Base-by-base conservation (phyloP, 2,113 vertebrate species). In the Zosterops japonicus region DNA sequence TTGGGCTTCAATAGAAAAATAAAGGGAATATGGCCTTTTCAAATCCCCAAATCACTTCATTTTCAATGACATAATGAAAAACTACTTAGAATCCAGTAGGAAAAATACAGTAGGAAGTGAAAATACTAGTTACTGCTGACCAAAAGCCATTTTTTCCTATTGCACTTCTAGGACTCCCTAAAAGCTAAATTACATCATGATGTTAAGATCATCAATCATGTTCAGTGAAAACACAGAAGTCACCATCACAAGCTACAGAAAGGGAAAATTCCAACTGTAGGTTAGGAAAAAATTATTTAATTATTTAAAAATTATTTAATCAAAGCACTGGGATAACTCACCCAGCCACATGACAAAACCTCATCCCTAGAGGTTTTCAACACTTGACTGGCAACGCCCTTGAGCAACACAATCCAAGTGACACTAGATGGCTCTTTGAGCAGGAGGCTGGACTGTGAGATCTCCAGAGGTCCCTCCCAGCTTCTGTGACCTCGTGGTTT, bases 401-500 rank as follows among this genome's bases (percentile, higher is more conserved):
- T 31, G 44, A 64, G 53, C 29, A 64, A 52, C 8, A 16, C 6
- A 6, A 81, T 17, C n/a, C 39, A 44, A 22, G 18, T 7, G 7
- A 50, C n/a, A 7, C 15, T 1, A 25, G 36, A 41, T 21, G 50
- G 35, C 15, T 75, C 63, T 64, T 3, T 11, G 59, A 83, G 67
- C 42, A 35, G 60, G 17, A 88, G 23, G 47, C 2, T 82, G 56
- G 46, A 53, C 46, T 39, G 10, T 1, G 5, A 14, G 9, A 55
- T 28, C 36, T 68, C n/a, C 57, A 72, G 60, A 74, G 35, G 60
- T 7, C 29, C 72, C 29, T 63, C 50, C 42, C 55, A 76, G 50
- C 29, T 8, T 42, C 61, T 39, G 10, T 0, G 0, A 57, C 27
- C 19, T 29, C 3, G 5, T 3, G 18, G 35, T 29, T 84, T 87